Conservation (phyloP, 2,113 vertebrate genomes). For the Percina caprodes region DNA sequence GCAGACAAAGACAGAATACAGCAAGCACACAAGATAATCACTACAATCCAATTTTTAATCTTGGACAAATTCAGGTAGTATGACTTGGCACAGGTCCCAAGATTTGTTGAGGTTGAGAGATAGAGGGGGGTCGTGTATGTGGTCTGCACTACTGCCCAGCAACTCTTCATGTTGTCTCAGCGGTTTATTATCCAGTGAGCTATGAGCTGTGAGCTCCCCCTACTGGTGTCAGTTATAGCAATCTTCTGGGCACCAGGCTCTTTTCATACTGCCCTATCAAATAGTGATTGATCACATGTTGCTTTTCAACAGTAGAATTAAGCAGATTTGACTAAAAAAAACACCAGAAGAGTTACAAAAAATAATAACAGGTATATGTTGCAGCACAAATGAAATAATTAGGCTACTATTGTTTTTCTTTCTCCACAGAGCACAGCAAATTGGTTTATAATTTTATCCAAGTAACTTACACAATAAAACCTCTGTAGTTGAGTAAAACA, state of each 20-base stretch:
- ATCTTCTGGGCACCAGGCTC: background rate
- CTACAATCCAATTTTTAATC: conserved; percentile 5
- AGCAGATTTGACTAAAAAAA: background rate
- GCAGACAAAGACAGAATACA: conserved; percentile 1
- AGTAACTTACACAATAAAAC: background rate
- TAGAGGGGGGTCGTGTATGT: conserved; percentile 12
- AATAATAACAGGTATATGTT: background rate
- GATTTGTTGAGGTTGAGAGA: conserved; percentile 44
- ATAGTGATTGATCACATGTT: background rate
- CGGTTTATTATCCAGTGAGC: conserved; percentile 18
- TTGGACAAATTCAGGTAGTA: conserved; percentile 7
- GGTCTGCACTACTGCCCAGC: conserved; percentile 53
- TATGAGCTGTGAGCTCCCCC: conserved; percentile 90
- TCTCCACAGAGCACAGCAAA: background rate
- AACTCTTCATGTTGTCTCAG: conserved; percentile 31
- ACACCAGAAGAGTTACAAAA: background rate
- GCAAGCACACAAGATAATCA: background rate
- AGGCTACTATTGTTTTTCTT: background rate
- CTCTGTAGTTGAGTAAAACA: background rate
- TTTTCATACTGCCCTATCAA: background rate
- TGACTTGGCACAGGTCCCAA: conserved; percentile 23
- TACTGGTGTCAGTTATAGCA: conserved; percentile 79
- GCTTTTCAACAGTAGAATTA: background rate
- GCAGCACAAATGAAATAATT: background rate
- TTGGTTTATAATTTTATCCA: background rate